These are phyloP conservation scores for Machaerirhynchus nigripectus DNA, from an alignment of 2,113 vertebrate species.

Conservation along the genomic window DNA sequence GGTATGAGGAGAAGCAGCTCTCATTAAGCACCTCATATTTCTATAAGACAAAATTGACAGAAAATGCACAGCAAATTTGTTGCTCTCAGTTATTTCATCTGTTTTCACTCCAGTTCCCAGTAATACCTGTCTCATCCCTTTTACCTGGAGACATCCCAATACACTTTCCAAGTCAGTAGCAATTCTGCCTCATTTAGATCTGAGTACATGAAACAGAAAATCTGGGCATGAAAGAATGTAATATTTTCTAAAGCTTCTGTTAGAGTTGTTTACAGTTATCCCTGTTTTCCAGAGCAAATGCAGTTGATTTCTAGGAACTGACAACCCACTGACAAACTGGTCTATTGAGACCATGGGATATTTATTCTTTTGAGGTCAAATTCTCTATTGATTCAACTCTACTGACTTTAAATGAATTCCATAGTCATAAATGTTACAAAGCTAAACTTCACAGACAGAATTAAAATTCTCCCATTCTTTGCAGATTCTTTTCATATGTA, in stretches of 20 bases:
- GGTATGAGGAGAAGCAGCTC: slow-evolving; percentile 34
- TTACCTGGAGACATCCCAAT: neutral
- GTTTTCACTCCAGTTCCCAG: neutral
- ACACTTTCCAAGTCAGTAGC: neutral
- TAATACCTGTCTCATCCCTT: neutral
- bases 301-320: neutral
- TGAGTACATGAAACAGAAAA: neutral
- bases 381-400: neutral
- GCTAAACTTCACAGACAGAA: neutral
- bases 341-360: neutral
- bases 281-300: neutral
- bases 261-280: neutral
- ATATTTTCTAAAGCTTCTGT: neutral
- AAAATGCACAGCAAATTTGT: neutral
- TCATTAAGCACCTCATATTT: slow-evolving; percentile 45
- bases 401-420: neutral
- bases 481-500: neutral
- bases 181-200: neutral
- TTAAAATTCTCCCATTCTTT: neutral
- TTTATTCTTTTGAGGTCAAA: neutral
- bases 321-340: neutral
- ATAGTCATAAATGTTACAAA: neutral
- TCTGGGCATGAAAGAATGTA: neutral
- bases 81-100: neutral
- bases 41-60: neutral